Base-by-base conservation (phyloP, 2,113 vertebrate genomes). In the Pygoscelis adeliae region DNA sequence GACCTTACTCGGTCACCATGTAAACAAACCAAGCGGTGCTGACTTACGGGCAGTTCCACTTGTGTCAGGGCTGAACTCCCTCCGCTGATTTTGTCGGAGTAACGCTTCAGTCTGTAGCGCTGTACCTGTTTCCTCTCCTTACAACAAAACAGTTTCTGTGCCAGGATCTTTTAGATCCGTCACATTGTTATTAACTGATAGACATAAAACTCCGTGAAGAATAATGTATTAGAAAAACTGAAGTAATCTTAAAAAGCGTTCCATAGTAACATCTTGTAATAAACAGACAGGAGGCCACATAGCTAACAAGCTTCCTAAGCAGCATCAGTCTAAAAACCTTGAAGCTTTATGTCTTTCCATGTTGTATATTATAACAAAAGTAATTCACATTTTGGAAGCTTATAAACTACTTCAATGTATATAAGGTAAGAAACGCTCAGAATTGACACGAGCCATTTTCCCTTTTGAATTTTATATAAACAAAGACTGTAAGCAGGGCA, bases 41-140 rank as follows among this genome's bases (percentile, higher is more conserved):
- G 40, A 59, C 11, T 38, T 27, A 16, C 0, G 1, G 32, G 47
- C 36, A 46, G 34, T 15, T 58, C 42, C 67, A 18, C 15, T 32
- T 36, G 32, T 3, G 2, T 29, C 26, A 40, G 14, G 16, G 36
- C 36, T 53, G 42, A 74, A 40, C 29, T n/a, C 55, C 36, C 16
- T 30, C 6, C 10, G 3, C 11, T 22, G 22, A 19, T 58, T 63
- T 10, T 30, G 23, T 13, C 4, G 2, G 25, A 76, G 38, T 10
- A 70, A 69, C 3, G 0, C 30, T 19, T n/a, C 13, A n/a, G 52
- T n/a, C 50, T 1, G 0, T 18, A 70, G 44, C 4, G 1, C 36
- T 14, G 30, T 18, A 18, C 17, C 20, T 18, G 5, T 18, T 27
- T 34, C 32, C 44, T 73, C n/a, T 69, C 36, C 23, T 38, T 36